Evolutionary conservation across 2,113 vertebrate genomes (phyloP).

Genomic region (Pipra filicauda): DNA sequence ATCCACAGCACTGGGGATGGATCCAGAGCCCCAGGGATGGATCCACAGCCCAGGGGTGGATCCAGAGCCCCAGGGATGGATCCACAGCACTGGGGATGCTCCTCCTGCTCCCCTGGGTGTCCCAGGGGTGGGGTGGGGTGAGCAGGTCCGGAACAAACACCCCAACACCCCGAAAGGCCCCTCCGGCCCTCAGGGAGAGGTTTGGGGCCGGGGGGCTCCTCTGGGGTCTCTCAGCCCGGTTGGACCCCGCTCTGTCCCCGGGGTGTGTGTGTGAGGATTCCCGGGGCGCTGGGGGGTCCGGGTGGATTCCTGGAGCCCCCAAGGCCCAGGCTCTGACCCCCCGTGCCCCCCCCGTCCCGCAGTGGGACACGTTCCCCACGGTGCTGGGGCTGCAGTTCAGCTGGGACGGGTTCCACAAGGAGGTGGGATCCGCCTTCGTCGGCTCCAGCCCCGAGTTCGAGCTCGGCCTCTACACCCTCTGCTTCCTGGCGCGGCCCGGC

Average conservation of each 20-base stretch:
- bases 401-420: slow-evolving; percentile 90
- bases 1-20: no score
- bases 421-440: slow-evolving; percentile 88
- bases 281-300: neutral
- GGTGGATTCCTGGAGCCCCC: neutral
- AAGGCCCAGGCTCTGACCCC: fast-evolving
- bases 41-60: no score
- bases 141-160: fast-evolving
- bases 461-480: slow-evolving; percentile 87
- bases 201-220: neutral
- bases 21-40: no score
- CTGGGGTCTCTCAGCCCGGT: neutral
- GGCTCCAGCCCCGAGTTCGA: slow-evolving; percentile 95
- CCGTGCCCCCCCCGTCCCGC: neutral
- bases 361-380: slow-evolving; percentile 88
- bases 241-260: neutral
- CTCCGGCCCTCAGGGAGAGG: fast-evolving
- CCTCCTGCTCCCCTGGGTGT: fast-evolving
- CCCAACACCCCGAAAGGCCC: fast-evolving
- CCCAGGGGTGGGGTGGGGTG: neutral
- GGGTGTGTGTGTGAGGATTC: fast-evolving
- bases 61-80: no score
- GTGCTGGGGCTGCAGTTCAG: slow-evolving; percentile 91
- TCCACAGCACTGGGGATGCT: neutral
- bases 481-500: slow-evolving; percentile 88